Percentiles rank a stretch among this genome's conserved stretches.
These are phyloP conservation scores for Malurus elegans DNA, from an alignment of 2,113 vertebrate genomes.

Conservation along the genomic window DNA sequence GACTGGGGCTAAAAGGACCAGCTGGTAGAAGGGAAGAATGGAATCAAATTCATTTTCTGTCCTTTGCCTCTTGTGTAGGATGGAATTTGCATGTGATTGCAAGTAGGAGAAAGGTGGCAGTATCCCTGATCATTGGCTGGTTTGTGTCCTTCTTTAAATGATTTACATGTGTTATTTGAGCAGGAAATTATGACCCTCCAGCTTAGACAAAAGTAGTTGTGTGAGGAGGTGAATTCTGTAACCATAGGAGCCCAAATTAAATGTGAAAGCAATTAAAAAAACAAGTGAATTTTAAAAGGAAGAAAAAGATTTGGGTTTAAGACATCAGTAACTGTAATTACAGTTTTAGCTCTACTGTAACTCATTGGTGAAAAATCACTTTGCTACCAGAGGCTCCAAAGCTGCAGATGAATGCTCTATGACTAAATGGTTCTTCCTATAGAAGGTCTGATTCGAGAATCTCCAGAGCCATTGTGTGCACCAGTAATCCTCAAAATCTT, in stretches of 20 bases:
- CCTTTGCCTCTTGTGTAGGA: neutral
- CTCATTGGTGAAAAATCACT: neutral
- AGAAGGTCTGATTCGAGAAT: neutral
- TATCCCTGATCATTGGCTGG: neutral
- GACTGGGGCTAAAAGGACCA: fast-evolving
- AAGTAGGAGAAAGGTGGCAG: neutral
- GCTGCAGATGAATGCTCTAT: neutral
- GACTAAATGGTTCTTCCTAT: neutral
- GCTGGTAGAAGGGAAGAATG: neutral
- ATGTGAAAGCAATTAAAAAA: neutral
- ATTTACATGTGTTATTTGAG: neutral
- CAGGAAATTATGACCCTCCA: neutral
- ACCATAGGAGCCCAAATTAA: neutral
- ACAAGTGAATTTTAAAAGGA: neutral
- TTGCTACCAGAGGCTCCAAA: neutral
- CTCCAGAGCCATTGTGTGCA: neutral
- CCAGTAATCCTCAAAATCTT: neutral
- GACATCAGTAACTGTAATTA: neutral
- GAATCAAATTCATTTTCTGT: neutral
- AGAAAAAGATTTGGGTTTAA: neutral
- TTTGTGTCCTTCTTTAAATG: neutral
- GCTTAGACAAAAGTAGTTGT: neutral
- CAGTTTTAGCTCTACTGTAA: neutral
- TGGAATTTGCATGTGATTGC: neutral
- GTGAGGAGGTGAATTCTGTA: neutral